These are phyloP conservation scores for Coccyzus lansbergi DNA, from an alignment of 2,797 vertebrate genomes.

Conservation along the genomic window DNA sequence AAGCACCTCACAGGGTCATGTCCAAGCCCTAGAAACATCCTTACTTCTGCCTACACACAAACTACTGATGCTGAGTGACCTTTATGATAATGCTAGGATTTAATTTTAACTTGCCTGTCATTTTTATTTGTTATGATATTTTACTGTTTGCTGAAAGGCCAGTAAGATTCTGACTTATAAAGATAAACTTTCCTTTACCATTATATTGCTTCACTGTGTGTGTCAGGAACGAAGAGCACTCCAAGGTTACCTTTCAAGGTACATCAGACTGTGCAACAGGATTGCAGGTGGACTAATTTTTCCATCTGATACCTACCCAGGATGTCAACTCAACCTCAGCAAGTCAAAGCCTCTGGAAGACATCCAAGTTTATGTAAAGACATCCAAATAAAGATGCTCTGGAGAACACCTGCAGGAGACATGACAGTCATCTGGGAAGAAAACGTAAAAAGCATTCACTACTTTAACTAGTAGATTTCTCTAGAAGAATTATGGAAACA, in stretches of 20 bases:
- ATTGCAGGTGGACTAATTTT: neutral
- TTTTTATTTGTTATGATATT: slow-evolving; percentile 20
- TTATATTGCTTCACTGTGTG: neutral
- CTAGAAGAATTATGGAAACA: neutral
- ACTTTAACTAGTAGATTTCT: neutral
- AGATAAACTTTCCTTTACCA: neutral
- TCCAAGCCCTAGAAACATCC: neutral
- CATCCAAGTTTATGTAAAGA: neutral
- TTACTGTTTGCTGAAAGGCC: neutral
- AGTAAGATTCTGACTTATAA: neutral
- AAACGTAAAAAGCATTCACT: neutral
- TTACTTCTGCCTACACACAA: neutral
- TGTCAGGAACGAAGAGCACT: neutral
- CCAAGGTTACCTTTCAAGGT: neutral
- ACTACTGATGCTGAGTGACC: neutral
- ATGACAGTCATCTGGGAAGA: neutral
- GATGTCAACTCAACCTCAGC: neutral
- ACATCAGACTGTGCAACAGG: neutral
- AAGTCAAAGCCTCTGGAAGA: neutral
- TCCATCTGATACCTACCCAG: neutral
- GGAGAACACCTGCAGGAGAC: neutral
- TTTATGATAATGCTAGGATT: neutral
- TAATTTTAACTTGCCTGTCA: neutral
- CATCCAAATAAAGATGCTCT: too few species aligned
- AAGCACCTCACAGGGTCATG: neutral